These are phyloP conservation scores for Athripsodes cinereus DNA, from an alignment of 2,888 invertebrate species.

Conservation along the genomic window DNA sequence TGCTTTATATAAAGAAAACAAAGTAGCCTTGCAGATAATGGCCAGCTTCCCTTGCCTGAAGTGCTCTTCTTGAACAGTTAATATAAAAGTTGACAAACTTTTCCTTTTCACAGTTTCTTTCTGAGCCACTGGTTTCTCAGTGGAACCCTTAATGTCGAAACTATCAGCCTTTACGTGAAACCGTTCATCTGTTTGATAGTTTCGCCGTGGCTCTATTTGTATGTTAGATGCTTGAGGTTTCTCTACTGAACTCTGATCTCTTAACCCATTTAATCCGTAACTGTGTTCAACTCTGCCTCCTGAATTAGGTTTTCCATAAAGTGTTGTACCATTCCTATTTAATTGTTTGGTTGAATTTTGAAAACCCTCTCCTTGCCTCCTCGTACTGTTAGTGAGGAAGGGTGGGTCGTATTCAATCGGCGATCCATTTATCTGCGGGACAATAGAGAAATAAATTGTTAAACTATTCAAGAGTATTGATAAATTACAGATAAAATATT, in stretches of 20 bases:
- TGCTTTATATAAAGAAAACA: slow-evolving; percentile 41
- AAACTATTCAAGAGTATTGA: background rate
- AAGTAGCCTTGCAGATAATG: slow-evolving; percentile 39
- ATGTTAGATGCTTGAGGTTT: background rate
- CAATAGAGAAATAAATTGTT: slow-evolving; percentile 7
- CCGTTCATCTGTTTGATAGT: background rate
- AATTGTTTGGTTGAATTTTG: background rate
- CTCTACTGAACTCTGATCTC: background rate
- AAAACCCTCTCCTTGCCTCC: background rate
- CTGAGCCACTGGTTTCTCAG: background rate
- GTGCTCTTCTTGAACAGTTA: slow-evolving; percentile 36
- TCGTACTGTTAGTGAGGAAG: slow-evolving; percentile 6
- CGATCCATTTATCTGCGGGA: slow-evolving; percentile 19
- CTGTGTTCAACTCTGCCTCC: background rate
- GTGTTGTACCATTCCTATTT: slow-evolving; percentile 14
- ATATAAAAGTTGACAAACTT: slow-evolving; percentile 31
- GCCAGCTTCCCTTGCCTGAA: slow-evolving; percentile 39
- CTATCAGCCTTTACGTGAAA: background rate
- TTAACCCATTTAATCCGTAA: background rate
- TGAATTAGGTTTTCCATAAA: slow-evolving; percentile 10
- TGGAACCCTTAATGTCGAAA: background rate
- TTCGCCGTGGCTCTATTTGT: background rate
- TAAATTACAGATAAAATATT: background rate
- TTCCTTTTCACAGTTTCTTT: slow-evolving; percentile 14
- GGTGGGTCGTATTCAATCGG: slow-evolving; percentile 18